phyloP scores from a whole-genome alignment of 2,888 invertebrate genomes.

The Lithophane semibrunnea region DNA sequence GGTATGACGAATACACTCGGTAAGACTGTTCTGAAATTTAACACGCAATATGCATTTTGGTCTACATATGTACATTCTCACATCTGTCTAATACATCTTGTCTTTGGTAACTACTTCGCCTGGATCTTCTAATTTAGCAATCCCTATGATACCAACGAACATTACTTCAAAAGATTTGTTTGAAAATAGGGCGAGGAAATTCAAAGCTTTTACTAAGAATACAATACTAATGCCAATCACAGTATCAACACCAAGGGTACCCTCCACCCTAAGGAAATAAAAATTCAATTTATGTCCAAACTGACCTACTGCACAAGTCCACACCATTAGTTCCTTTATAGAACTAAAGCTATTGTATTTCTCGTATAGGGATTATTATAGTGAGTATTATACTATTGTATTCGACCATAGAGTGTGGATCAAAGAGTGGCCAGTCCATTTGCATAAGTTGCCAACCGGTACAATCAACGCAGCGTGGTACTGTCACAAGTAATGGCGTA shows the following conservation, averaged over 20 bases:
- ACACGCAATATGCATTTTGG: not conserved
- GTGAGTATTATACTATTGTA: conserved; percentile 53
- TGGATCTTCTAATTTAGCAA: not conserved
- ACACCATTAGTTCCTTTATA: conserved; percentile 58
- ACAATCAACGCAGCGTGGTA: conserved; percentile 51
- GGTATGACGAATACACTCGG: not conserved
- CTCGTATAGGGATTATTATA: conserved; percentile 52
- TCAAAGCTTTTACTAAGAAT: conserved; percentile 28
- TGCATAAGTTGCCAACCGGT: conserved; percentile 57
- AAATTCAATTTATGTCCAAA: conserved; percentile 59
- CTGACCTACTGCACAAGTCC: conserved; percentile 55
- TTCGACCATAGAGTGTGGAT: conserved; percentile 49
- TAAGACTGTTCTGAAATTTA: conserved; percentile 8
- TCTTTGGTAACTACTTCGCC: not conserved
- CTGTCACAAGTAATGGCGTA: conserved; percentile 50
- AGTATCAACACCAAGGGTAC: conserved; percentile 43
- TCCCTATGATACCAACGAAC: not conserved
- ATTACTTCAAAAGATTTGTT: conserved; percentile 20
- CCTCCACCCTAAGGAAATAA: conserved; percentile 59
- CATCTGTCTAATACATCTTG: not conserved
- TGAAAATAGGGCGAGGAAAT: conserved; percentile 18
- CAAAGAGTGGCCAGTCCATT: conserved; percentile 50
- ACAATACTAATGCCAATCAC: conserved; percentile 53
- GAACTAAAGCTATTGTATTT: conserved; percentile 45
- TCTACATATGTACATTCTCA: not conserved